A percentile compares a stretch with the other conserved stretches of the same genome.
phyloP scores from a whole-genome alignment of 2,113 vertebrate species.

The Oplegnathus fasciatus region DNA sequence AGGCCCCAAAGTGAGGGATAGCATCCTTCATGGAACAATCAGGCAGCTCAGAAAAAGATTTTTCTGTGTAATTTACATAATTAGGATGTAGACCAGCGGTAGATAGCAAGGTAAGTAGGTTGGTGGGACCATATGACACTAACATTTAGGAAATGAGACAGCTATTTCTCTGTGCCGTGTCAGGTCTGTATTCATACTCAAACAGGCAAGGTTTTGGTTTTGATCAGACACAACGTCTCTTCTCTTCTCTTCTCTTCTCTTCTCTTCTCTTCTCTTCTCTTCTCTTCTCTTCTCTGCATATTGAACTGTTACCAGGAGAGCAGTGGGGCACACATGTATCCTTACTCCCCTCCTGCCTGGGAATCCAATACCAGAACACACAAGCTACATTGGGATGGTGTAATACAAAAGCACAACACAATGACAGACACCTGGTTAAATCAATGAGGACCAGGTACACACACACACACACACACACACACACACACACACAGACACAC shows the following conservation, averaged over 20 bases:
- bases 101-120: constrained; percentile 21
- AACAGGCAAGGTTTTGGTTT: not conserved
- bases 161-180: constrained; percentile 7
- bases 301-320: constrained; percentile 62
- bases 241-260: not conserved
- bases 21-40: constrained; percentile 52
- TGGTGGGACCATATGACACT: constrained; percentile 7
- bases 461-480: not conserved
- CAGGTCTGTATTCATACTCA: constrained; percentile 1
- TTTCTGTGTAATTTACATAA: constrained; percentile 54
- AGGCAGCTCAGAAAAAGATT: constrained; percentile 12
- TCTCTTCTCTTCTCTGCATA: constrained; percentile 13
- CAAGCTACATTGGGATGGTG: not conserved
- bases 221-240: constrained; percentile 12
- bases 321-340: constrained; percentile 41
- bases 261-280: not conserved
- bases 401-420: constrained; percentile 29
- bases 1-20: constrained; percentile 52
- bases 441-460: constrained; percentile 36
- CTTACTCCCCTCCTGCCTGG: constrained; percentile 41
- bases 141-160: constrained; percentile 53
- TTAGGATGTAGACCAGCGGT: constrained; percentile 32
- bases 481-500: not conserved
- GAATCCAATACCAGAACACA: constrained; percentile 58
- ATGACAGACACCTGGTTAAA: constrained; percentile 42